These are phyloP conservation scores for Auanema freiburgensis DNA, from an alignment of 2,888 invertebrate genomes.

Conservation along the genomic window DNA sequence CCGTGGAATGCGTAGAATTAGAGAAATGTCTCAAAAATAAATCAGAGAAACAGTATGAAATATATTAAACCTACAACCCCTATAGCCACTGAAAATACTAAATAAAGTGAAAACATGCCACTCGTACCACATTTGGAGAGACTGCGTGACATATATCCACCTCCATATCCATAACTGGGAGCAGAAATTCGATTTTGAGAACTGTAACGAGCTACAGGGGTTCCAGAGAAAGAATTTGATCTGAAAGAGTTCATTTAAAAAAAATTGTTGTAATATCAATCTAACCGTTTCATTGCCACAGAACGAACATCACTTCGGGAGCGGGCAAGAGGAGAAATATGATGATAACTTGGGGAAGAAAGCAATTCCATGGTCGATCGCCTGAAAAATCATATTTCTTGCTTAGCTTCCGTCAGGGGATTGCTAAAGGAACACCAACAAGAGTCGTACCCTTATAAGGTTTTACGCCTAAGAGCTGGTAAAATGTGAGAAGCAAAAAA, in stretches of 20 bases:
- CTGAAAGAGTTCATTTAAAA: constrained; percentile 27
- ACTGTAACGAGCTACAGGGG: constrained; percentile 28
- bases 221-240: constrained; percentile 53
- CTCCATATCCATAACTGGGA: constrained; percentile 58
- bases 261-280: not conserved
- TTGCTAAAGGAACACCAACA: too few relatives aligned
- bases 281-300: constrained; percentile 38
- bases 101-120: constrained; percentile 24
- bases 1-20: too few relatives aligned
- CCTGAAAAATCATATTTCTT: too few relatives aligned
- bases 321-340: constrained; percentile 57
- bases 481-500: too few relatives aligned
- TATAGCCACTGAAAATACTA: constrained; percentile 25
- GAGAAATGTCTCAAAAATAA: not conserved
- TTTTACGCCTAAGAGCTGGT: too few relatives aligned
- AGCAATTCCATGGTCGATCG: constrained; percentile 30
- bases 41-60: constrained; percentile 20
- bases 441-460: too few relatives aligned
- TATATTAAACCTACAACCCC: constrained; percentile 32
- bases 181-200: constrained; percentile 43
- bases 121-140: constrained; percentile 56
- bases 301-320: constrained; percentile 48
- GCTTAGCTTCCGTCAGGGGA: too few relatives aligned
- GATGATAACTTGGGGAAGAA: constrained; percentile 57
- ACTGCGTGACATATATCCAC: constrained; percentile 61